Conservation (phyloP, 2,113 vertebrate genomes). For the Pollachius pollachius region DNA sequence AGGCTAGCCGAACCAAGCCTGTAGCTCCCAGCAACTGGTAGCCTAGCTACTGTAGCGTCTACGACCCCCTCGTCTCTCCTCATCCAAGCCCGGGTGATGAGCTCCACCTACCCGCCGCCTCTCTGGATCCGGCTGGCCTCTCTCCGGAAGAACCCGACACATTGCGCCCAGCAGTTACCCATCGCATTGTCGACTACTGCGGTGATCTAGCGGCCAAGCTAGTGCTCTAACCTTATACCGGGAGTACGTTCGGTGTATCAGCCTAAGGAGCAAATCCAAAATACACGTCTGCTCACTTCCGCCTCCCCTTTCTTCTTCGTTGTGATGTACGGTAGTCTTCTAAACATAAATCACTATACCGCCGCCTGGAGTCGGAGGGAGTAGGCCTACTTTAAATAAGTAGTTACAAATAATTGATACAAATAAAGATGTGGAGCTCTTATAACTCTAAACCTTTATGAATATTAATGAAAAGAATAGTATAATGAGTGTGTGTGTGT, state of each 20-base stretch:
- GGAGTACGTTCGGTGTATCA: neutral
- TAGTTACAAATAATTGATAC: no score
- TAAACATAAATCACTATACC: no score
- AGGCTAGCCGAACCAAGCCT: neutral
- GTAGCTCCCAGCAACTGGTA: constrained; percentile 2
- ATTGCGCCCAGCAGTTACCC: constrained; percentile 76
- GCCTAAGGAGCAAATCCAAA: neutral
- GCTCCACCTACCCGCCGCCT: constrained; percentile 71
- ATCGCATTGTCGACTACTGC: constrained; percentile 68
- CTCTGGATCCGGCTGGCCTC: constrained; percentile 71
- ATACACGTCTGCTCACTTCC: neutral
- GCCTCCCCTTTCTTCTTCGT: neutral
- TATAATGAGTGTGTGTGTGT: neutral
- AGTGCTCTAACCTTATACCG: no score
- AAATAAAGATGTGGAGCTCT: no score
- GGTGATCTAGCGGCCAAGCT: constrained; percentile 19
- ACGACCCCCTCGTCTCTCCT: neutral
- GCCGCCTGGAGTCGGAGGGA: no score
- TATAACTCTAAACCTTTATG: no score
- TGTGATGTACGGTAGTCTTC: neutral
- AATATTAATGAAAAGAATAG: no score
- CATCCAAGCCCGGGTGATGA: neutral
- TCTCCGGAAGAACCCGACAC: constrained; percentile 64
- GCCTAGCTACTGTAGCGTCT: constrained; percentile 25
- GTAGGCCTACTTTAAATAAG: no score